These are phyloP conservation scores for Scelioninae gen. 1 DNA, from an alignment of 2,888 invertebrate species.

Conservation along the genomic window DNA sequence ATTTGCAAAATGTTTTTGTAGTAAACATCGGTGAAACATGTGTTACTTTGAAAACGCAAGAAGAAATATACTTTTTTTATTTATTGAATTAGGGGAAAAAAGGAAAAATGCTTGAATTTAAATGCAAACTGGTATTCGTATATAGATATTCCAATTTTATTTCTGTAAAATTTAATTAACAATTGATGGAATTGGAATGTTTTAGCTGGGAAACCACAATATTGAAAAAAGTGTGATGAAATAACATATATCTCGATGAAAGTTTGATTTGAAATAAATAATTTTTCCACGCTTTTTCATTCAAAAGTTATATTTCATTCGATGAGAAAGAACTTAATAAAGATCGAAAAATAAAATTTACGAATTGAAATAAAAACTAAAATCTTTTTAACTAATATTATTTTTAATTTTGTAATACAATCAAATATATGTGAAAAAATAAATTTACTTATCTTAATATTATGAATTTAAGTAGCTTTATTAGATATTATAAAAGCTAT, in stretches of 20 bases:
- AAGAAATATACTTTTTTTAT: too few relatives aligned
- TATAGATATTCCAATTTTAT: not conserved
- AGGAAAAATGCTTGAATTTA: slow-evolving; percentile 4
- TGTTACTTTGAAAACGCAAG: too few relatives aligned
- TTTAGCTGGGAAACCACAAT: not conserved
- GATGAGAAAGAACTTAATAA: too few relatives aligned
- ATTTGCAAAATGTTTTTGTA: not conserved
- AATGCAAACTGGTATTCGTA: slow-evolving; percentile 8
- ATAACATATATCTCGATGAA: not conserved
- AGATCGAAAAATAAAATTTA: too few relatives aligned
- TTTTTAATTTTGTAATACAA: not conserved
- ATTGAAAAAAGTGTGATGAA: not conserved
- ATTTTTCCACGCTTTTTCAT: too few relatives aligned
- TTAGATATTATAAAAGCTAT: too few relatives aligned
- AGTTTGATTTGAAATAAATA: not conserved
- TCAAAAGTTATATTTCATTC: too few relatives aligned
- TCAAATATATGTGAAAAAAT: not conserved
- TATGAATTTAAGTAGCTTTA: too few relatives aligned
- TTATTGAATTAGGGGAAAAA: too few relatives aligned
- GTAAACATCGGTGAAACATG: too few relatives aligned
- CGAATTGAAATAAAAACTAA: too few relatives aligned
- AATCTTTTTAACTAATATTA: not conserved
- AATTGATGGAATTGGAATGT: not conserved
- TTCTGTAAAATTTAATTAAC: slow-evolving; percentile 5
- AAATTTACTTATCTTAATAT: too few relatives aligned